Evolutionary conservation across 2,888 invertebrate genomes (phyloP).

Genomic region (Drosophila anomalata): DNA sequence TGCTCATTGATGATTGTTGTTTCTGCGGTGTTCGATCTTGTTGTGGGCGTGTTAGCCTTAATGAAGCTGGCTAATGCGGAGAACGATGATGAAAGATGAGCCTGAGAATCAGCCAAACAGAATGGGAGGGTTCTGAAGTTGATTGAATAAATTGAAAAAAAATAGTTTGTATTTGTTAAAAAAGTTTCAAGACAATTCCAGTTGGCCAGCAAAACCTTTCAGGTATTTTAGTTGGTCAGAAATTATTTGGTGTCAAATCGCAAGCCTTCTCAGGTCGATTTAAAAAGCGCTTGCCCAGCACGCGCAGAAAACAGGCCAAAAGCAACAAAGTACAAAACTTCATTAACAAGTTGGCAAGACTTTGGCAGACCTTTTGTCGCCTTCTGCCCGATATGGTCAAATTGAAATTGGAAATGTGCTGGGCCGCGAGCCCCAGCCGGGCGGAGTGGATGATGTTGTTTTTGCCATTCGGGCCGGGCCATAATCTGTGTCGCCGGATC

Average conservation of each 20-base stretch:
- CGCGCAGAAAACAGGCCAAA: constrained; percentile 18
- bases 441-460: constrained; percentile 46
- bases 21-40: constrained; percentile 20
- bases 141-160: constrained; percentile 26
- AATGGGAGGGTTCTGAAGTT: constrained; percentile 2
- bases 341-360: constrained; percentile 46
- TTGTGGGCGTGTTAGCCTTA: constrained; percentile 64
- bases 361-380: constrained; percentile 72
- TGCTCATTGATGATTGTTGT: constrained; percentile 58
- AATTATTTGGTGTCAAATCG: constrained; percentile 11
- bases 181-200: background rate
- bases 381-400: constrained; percentile 36
- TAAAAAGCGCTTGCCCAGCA: constrained; percentile 14
- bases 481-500: constrained; percentile 74
- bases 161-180: too few relatives aligned
- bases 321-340: constrained; percentile 33
- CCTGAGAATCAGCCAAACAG: constrained; percentile 14
- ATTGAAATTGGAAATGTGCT: constrained; percentile 50
- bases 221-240: constrained; percentile 3
- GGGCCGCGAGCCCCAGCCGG: constrained; percentile 28
- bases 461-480: constrained; percentile 9
- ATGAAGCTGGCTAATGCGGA: constrained; percentile 56
- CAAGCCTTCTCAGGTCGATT: constrained; percentile 12
- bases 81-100: constrained; percentile 24
- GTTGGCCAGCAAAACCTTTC: background rate